Base-by-base conservation (phyloP, 2,113 vertebrate species). In the Petromus typicus region DNA sequence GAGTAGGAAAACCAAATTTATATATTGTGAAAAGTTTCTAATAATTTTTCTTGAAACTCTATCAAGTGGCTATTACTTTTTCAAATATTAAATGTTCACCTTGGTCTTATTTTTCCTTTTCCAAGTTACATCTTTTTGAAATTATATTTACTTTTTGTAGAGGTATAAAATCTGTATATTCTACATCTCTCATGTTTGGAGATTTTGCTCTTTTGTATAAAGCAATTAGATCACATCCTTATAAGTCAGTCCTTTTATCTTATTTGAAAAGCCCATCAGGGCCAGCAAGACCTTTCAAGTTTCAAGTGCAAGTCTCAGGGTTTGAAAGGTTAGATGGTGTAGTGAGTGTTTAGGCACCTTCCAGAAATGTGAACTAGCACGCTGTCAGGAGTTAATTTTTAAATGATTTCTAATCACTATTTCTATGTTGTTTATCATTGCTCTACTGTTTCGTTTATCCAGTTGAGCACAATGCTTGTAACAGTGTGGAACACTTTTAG, bases 21-120 rank as follows among this genome's bases (percentile, higher is more conserved):
- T 11, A 40, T 37, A 48, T 71, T 86, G n/a, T 82, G 71, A 43
- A 61, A 73, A 37, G 22, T 57, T 10, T 78, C 63, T 83, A 40
- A 67, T 3, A 2, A 40, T 96, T 94, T 87, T 78, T 25, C 37
- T 64, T 76, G 8, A 66, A 96, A 93, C 8, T 20, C 64, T 76
- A 40, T 85, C 23, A 69, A 56, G 22, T 37, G 63, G 45, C 63
- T 88, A 37, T 1, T 45, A 61, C 7, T 63, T 90, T 84, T 81
- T 3, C 32, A 90, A 63, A 10, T 69, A 7, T 73, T n/a, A 71
- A 7, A 34, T 73, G 23, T 69, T 84, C n/a, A 75, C 17, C 1
- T 61, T 78, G 22, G 79, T 84, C 64, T 76, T 71, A 64, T 22
- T 93, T 88, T 81, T 3, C 25, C 20, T 66, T 92, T 73, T 61